These are phyloP conservation scores for Gortyna flavago DNA, from an alignment of 2,888 invertebrate genomes.

Conservation along the genomic window DNA sequence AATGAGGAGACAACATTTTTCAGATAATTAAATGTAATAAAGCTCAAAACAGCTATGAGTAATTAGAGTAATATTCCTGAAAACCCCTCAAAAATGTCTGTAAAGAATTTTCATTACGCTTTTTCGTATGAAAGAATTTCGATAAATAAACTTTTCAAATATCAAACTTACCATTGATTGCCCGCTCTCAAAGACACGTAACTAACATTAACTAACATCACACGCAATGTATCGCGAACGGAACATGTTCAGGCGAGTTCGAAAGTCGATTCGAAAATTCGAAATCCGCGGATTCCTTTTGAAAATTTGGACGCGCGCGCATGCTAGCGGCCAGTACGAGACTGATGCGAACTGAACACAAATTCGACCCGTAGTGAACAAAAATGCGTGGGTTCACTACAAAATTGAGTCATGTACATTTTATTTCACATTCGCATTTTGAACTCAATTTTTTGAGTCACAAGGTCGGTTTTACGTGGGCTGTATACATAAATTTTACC, in stretches of 20 bases:
- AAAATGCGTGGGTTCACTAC: constrained; percentile 83
- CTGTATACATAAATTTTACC: constrained; percentile 69
- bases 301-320: constrained; percentile 80
- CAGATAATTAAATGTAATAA: constrained; percentile 1
- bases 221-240: constrained; percentile 52
- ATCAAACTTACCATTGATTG: constrained; percentile 52
- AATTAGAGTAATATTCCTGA: background rate
- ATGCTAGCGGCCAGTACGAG: constrained; percentile 72
- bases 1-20: background rate
- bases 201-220: constrained; percentile 53
- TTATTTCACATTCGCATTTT: constrained; percentile 68
- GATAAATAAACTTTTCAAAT: background rate
- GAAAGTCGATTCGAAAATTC: constrained; percentile 61
- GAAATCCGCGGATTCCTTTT: constrained; percentile 70
- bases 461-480: constrained; percentile 67
- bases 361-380: constrained; percentile 77
- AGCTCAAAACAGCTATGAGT: constrained; percentile 1
- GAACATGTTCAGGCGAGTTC: constrained; percentile 44
- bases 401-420: constrained; percentile 76
- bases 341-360: constrained; percentile 82
- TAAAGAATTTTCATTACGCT: background rate
- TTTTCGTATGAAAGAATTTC: constrained; percentile 3
- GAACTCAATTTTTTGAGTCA: constrained; percentile 68
- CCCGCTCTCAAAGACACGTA: constrained; percentile 19
- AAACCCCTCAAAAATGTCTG: background rate